phyloP scores from a whole-genome alignment of 2,888 invertebrate species.

The Barypeithes pellucidus region DNA sequence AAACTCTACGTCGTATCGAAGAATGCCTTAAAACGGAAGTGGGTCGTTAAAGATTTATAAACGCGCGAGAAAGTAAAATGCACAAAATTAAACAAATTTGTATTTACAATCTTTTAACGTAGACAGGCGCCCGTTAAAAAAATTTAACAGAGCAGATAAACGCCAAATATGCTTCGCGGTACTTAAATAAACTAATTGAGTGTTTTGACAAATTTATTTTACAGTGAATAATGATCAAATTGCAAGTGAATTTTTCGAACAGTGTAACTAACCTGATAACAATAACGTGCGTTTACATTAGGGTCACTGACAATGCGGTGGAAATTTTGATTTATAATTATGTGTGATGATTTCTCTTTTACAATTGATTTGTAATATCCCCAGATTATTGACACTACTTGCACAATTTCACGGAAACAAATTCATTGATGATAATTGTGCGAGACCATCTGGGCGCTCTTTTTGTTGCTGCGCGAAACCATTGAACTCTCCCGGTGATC shows the following conservation, averaged over 20 bases:
- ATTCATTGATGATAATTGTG: too few relatives aligned
- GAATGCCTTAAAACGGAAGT: conserved; percentile 15
- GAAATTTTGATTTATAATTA: too few relatives aligned
- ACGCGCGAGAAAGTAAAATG: conserved; percentile 12
- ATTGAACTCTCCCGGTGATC: too few relatives aligned
- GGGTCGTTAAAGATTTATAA: conserved; percentile 3
- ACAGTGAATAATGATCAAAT: background rate
- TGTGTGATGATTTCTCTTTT: too few relatives aligned
- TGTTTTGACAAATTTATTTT: conserved; percentile 4
- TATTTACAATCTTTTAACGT: conserved; percentile 2
- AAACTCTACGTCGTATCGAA: background rate
- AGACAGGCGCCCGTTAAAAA: conserved; percentile 4
- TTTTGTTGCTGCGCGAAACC: too few relatives aligned
- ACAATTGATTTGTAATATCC: too few relatives aligned
- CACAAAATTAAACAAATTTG: conserved; percentile 14
- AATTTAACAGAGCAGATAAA: conserved; percentile 11
- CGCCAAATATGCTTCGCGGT: background rate
- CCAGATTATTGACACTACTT: too few relatives aligned
- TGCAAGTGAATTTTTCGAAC: background rate
- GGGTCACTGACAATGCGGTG: too few relatives aligned
- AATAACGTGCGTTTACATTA: background rate
- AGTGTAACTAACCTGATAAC: background rate
- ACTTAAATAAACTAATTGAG: conserved; percentile 10
- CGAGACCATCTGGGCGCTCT: too few relatives aligned
- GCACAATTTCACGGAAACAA: too few relatives aligned